Conservation (phyloP, 2,888 invertebrate species). For the Drosophila meridionalis region DNA sequence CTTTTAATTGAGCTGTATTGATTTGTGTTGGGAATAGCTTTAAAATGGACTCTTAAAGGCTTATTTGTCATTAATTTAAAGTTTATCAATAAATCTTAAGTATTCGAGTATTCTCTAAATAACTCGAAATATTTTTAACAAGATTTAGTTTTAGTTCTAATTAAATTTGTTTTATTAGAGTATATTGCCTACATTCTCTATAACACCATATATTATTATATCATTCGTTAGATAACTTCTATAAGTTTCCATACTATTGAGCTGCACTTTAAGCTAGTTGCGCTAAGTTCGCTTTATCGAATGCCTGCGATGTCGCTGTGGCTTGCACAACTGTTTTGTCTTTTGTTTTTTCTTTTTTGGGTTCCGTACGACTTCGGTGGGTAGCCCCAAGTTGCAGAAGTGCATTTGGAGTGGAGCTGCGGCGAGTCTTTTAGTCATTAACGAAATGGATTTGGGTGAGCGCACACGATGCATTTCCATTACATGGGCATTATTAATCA, state of each 20-base stretch:
- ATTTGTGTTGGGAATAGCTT: not conserved
- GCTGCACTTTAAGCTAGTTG: not conserved
- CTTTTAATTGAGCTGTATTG: not conserved
- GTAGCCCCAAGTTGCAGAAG: conserved; percentile 13
- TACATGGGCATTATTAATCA: conserved; percentile 46
- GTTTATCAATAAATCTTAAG: not conserved
- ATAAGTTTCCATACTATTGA: not conserved
- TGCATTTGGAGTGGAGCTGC: conserved; percentile 2
- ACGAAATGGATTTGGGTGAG: conserved; percentile 65
- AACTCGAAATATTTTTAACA: too few relatives aligned
- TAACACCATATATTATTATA: not conserved
- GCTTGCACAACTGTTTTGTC: conserved; percentile 43
- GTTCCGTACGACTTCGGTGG: not conserved
- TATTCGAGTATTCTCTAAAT: too few relatives aligned
- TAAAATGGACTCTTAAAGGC: not conserved
- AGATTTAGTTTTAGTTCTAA: too few relatives aligned
- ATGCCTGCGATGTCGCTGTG: conserved; percentile 23
- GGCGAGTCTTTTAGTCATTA: conserved; percentile 53
- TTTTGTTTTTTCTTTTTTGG: conserved; percentile 10
- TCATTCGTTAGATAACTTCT: not conserved
- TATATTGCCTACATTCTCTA: not conserved
- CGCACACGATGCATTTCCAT: conserved; percentile 59
- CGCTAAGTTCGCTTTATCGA: not conserved
- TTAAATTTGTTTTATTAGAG: too few relatives aligned
- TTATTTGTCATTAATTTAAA: not conserved